Percentiles rank a stretch among this genome's conserved stretches.
Conservation (phyloP, 2,888 invertebrate genomes). For the Drosophila histrio region DNA sequence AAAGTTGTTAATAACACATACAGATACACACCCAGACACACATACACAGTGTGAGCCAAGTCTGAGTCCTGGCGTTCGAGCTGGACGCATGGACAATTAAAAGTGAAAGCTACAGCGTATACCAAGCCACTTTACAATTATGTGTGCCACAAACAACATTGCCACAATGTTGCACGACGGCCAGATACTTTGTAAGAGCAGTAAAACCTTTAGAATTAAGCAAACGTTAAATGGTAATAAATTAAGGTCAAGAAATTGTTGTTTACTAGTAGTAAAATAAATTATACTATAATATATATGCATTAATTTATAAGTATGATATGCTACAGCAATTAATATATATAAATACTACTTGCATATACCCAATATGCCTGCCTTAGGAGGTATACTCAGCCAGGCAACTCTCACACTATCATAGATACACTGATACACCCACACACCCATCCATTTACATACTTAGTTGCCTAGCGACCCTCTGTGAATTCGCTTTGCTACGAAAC, state of each 20-base stretch:
- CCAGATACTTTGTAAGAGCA: conserved; percentile 11
- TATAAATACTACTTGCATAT: not conserved
- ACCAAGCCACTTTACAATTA: conserved; percentile 64
- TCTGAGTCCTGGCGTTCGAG: conserved; percentile 15
- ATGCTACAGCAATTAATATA: too few species aligned
- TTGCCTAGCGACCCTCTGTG: conserved; percentile 46
- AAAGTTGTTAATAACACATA: conserved; percentile 69
- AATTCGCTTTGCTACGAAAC: conserved; percentile 47
- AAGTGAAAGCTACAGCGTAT: conserved; percentile 57
- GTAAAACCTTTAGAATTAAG: not conserved
- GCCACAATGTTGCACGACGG: not conserved
- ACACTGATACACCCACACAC: conserved; percentile 9
- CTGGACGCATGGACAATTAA: conserved; percentile 65
- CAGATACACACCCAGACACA: conserved; percentile 13
- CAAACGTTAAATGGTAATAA: not conserved
- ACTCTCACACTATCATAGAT: conserved; percentile 7
- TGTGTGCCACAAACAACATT: conserved; percentile 11
- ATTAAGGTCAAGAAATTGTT: not conserved
- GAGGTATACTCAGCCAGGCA: not conserved
- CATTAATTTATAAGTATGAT: too few species aligned
- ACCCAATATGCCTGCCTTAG: not conserved
- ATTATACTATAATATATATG: too few species aligned
- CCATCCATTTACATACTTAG: conserved; percentile 17
- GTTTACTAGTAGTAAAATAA: too few species aligned
- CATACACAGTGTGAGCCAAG: not conserved